Percentiles rank a stretch among this genome's conserved stretches.
Conservation (phyloP, 1,140 invertebrate genomes). For the Cherax quadricarinatus region DNA sequence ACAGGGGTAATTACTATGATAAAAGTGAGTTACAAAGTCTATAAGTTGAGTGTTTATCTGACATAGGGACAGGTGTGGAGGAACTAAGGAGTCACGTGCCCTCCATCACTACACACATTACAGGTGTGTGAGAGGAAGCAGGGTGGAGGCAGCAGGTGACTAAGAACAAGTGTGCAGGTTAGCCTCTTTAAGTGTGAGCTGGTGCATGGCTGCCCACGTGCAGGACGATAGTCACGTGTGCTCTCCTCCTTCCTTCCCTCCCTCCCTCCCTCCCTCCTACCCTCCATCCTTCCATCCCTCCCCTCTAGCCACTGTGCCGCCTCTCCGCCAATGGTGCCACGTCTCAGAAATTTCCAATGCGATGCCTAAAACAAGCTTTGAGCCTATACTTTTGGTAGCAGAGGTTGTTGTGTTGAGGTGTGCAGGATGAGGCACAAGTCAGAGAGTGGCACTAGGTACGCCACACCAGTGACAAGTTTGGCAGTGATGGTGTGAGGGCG, state of each 20-base stretch:
- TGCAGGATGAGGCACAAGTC: neutral
- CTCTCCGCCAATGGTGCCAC: neutral
- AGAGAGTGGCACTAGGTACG: neutral
- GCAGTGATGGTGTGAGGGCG: neutral
- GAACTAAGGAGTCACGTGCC: too few species aligned
- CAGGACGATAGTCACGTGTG: conserved; percentile 42
- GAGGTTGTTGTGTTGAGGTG: neutral
- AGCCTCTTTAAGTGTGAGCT: neutral
- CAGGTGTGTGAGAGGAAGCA: neutral
- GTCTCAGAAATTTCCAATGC: neutral
- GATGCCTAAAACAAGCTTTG: neutral
- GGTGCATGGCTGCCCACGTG: conserved; percentile 54
- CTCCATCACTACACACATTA: neutral
- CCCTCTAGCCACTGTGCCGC: neutral
- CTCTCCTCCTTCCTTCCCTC: conserved; percentile 17
- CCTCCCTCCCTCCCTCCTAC: neutral
- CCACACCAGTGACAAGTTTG: too few species aligned
- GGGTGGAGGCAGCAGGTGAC: neutral
- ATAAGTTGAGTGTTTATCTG: too few species aligned
- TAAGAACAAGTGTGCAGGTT: conserved; percentile 12
- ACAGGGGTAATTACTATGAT: too few species aligned
- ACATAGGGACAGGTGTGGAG: too few species aligned
- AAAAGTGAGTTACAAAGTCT: too few species aligned
- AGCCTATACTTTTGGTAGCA: neutral
- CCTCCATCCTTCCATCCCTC: neutral